Evolutionary conservation across 2,888 invertebrate genomes (phyloP), one percentile per base, ranked within the genome.

Genomic region (Agriopis aurantiaria): DNA sequence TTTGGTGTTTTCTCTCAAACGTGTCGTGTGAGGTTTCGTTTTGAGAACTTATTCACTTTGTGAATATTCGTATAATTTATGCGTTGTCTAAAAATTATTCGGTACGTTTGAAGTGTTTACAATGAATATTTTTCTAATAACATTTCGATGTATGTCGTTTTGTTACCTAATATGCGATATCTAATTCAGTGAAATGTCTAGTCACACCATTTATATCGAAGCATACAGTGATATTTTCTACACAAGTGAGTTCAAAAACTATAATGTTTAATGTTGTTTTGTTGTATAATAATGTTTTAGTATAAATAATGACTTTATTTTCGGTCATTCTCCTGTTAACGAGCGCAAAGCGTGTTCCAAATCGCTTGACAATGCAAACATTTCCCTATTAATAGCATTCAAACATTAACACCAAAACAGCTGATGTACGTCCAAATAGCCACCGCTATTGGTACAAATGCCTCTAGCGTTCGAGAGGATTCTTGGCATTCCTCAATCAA

Each of bases 1-100:
- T 71, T 74, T 66, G 65, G 45, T 66, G 70, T 57, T 71, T 72
- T 65, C 74, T 57, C 71, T 74, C 66, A 10, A 55, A 64, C 65
- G 57, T 62, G 61, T 58, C 61, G 43, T 43, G 55, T 12, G 56
- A 1, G 43, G 23, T 56, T 56, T 41, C 43, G 8, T 43, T 55
- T 41, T 40, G 7, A 40, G 17, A 57, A 57, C 11, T 11, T 17
- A 11, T 57, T 48, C 23, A n/a, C n/a, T n/a, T 23, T 59, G 58
- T 23, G 23, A 23, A 41, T 53, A 12, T 11, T 8, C 0, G 40
- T 12, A 11, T 0, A 12, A 23, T 17, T 43, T 11, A 10, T 17
- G 10, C 12, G 4, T 8, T 11, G 45, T 11, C 14, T 57, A 3
- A n/a, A 59, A 58, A 46, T 23, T 58, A 23, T 48, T 48, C 59